phyloP scores from a whole-genome alignment of 2,888 invertebrate genomes.

The Eupithecia dodoneata region DNA sequence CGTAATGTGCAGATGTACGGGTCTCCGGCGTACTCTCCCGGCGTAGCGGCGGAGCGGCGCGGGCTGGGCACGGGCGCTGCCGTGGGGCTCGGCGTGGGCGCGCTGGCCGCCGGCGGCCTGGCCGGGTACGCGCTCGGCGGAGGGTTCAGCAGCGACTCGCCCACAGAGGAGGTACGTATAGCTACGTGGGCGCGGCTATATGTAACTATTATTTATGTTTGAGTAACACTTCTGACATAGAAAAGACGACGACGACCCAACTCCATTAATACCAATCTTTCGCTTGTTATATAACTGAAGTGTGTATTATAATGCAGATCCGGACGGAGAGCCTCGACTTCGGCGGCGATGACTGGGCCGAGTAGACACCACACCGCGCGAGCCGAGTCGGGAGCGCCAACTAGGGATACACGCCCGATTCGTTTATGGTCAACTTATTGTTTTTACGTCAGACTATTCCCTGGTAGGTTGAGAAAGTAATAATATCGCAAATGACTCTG shows the following conservation, averaged over 20 bases:
- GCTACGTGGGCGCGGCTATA: too few relatives aligned
- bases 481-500: too few relatives aligned
- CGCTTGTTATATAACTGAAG: neutral
- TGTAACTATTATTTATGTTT: too few relatives aligned
- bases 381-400: neutral
- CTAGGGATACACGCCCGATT: neutral
- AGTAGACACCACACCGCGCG: conserved; percentile 46
- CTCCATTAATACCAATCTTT: too few relatives aligned
- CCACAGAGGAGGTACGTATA: conserved; percentile 50
- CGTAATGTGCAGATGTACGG: conserved; percentile 49
- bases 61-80: conserved; percentile 75
- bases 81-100: conserved; percentile 83
- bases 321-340: conserved; percentile 58
- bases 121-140: conserved; percentile 84
- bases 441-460: too few relatives aligned
- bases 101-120: conserved; percentile 79
- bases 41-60: conserved; percentile 53
- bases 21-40: conserved; percentile 30
- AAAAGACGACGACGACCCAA: too few relatives aligned
- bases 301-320: conserved; percentile 49
- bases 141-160: conserved; percentile 69
- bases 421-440: too few relatives aligned
- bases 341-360: conserved; percentile 72
- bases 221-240: too few relatives aligned
- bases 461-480: too few relatives aligned